Conservation (phyloP, 2,888 invertebrate genomes). For the Fragum whitleyi region DNA sequence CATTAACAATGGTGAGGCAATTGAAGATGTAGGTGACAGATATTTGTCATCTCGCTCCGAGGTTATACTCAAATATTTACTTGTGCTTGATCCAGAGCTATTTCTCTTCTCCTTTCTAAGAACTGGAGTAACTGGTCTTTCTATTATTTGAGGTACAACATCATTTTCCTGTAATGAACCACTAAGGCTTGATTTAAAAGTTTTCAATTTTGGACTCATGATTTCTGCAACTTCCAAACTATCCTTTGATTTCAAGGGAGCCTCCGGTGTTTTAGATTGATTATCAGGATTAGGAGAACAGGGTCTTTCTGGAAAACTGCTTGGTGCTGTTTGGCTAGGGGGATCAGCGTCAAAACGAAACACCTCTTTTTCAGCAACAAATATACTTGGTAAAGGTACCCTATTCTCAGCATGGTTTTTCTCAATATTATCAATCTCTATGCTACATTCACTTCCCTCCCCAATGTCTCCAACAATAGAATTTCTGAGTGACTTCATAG, state of each 20-base stretch:
- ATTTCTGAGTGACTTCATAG: slow-evolving; percentile 12
- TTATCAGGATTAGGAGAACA: slow-evolving; percentile 48
- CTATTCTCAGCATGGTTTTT: not conserved
- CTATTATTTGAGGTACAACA: not conserved
- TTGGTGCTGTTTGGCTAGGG: not conserved
- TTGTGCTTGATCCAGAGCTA: slow-evolving; percentile 48
- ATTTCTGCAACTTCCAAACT: slow-evolving; percentile 79
- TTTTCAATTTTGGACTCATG: slow-evolving; percentile 46
- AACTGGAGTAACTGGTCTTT: not conserved
- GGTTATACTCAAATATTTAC: slow-evolving; percentile 67
- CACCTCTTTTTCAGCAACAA: slow-evolving; percentile 57
- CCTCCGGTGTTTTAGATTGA: slow-evolving; percentile 17
- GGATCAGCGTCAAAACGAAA: not conserved
- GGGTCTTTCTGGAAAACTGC: slow-evolving; percentile 27
- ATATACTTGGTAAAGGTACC: slow-evolving; percentile 56
- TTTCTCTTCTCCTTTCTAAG: slow-evolving; percentile 26
- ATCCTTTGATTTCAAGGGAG: slow-evolving; percentile 50
- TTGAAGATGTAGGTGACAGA: slow-evolving; percentile 62
- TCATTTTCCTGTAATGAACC: not conserved
- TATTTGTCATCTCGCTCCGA: slow-evolving; percentile 53
- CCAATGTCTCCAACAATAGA: slow-evolving; percentile 1
- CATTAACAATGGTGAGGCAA: slow-evolving; percentile 70
- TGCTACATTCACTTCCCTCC: not conserved
- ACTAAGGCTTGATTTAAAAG: not conserved
- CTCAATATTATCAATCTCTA: slow-evolving; percentile 3